Base-by-base conservation (phyloP, 1,140 invertebrate species). In the Stegodyphus dumicola region DNA sequence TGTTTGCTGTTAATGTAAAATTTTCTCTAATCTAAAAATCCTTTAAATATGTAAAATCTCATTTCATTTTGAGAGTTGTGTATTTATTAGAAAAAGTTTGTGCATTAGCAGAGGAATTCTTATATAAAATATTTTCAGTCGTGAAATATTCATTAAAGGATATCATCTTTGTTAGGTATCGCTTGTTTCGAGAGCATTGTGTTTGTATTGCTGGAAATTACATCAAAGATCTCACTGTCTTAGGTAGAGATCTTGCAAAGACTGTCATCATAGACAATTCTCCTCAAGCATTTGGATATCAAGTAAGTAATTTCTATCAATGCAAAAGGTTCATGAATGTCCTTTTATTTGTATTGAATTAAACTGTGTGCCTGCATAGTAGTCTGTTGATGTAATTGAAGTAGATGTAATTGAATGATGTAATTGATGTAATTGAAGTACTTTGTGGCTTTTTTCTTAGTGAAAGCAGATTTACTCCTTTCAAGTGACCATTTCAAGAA, bases 191-290 rank as follows among this genome's bases (percentile, higher is more conserved):
- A 84, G 97, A 99, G 90, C 97, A 99, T 89, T 99, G 97, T 90
- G 94, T 98, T 0, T 96, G 96, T 89, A 95, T 98, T 10, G 96
- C 97, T 91, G 97, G 97, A 1, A 98, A 98, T 92, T 99, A 99
- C 90, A 97, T 99, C 77, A 99, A 99, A 90, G 98, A 99, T 92
- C 92, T 99, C 51, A 95, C 95, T 1, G 98, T 99, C 88, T 92
- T 99, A 15, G 97, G 97, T 49, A 92, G 98, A 87, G 97, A 99
- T 92, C 92, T 99, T 64, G 94, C 96, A 2, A 96, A 96, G 91
- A 97, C 96, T 75, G 94, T 98, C 86, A 98, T 98, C 88, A 94
- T 98, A 87, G 96, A 98, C 91, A 98, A 98, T 91, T 97, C 96
- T 86, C 96, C 95, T 17, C 96, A 97, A 91, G 95, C 95, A 73